phyloP scores from a whole-genome alignment of 2,797 vertebrate genomes.

The Sciaenops ocellatus region DNA sequence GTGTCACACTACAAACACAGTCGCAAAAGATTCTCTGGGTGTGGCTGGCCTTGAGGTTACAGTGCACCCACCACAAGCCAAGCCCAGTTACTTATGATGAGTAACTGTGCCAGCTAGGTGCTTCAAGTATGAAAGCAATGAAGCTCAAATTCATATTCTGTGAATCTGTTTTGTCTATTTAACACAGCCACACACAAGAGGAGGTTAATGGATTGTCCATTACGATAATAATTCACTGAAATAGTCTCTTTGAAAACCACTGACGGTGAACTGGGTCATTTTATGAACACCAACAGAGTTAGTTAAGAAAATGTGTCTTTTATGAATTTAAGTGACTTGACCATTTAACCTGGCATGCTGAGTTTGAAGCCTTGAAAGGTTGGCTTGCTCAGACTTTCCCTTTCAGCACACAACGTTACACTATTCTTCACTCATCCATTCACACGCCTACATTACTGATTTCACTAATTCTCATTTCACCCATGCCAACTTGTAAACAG shows the following conservation, averaged over 20 bases:
- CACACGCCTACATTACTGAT: background rate
- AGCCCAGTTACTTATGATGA: constrained; percentile 1
- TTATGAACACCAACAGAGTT: background rate
- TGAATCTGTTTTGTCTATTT: background rate
- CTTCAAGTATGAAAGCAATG: background rate
- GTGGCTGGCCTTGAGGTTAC: constrained; percentile 5
- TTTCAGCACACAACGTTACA: background rate
- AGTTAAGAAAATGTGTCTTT: background rate
- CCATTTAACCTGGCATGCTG: background rate
- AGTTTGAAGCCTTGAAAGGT: background rate
- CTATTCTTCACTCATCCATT: background rate
- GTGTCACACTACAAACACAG: background rate
- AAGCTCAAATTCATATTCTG: background rate
- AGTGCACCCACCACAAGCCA: background rate
- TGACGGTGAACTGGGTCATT: background rate
- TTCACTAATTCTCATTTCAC: background rate
- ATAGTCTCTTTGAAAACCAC: background rate
- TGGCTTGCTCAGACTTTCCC: too few relatives aligned
- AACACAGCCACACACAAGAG: background rate
- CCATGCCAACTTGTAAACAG: background rate
- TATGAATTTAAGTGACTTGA: background rate
- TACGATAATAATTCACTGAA: background rate
- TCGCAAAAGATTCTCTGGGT: constrained; percentile 1
- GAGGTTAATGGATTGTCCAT: background rate
- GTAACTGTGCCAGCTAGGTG: background rate